A percentile compares a stretch with the other conserved stretches of the same genome.
phyloP scores from a whole-genome alignment of 2,888 invertebrate species.

The Sesamia inferens region DNA sequence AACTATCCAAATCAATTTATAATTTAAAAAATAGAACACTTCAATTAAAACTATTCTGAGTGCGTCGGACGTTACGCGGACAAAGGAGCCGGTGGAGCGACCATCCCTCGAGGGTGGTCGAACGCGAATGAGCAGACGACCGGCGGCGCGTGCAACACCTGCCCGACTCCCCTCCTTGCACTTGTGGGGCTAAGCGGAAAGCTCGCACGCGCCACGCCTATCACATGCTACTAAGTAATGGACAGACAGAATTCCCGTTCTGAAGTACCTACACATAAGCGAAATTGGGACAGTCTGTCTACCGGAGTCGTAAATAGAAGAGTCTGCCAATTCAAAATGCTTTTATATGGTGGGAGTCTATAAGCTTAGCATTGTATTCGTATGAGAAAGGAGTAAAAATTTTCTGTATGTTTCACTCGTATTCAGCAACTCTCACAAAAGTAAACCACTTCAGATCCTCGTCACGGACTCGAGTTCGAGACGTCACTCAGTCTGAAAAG shows the following conservation, averaged over 20 bases:
- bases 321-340: background rate
- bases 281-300: background rate
- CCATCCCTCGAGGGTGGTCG: constrained; percentile 68
- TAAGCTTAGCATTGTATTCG: background rate
- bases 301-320: background rate
- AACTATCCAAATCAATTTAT: background rate
- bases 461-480: constrained; percentile 45
- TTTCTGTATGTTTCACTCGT: background rate
- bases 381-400: background rate
- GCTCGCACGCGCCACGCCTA: constrained; percentile 80
- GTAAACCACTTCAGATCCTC: constrained; percentile 56
- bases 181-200: constrained; percentile 85
- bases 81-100: constrained; percentile 50
- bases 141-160: constrained; percentile 79
- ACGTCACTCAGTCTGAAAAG: constrained; percentile 50
- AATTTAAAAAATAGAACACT: constrained; percentile 3
- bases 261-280: constrained; percentile 8
- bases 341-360: background rate
- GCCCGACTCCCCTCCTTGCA: constrained; percentile 76
- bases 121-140: constrained; percentile 74
- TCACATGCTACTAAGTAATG: constrained; percentile 55
- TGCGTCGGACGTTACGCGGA: constrained; percentile 22
- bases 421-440: constrained; percentile 32
- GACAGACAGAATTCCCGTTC: constrained; percentile 30
- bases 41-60: constrained; percentile 1